Conservation (phyloP, 2,113 vertebrate species). For the Plotosus lineatus region DNA sequence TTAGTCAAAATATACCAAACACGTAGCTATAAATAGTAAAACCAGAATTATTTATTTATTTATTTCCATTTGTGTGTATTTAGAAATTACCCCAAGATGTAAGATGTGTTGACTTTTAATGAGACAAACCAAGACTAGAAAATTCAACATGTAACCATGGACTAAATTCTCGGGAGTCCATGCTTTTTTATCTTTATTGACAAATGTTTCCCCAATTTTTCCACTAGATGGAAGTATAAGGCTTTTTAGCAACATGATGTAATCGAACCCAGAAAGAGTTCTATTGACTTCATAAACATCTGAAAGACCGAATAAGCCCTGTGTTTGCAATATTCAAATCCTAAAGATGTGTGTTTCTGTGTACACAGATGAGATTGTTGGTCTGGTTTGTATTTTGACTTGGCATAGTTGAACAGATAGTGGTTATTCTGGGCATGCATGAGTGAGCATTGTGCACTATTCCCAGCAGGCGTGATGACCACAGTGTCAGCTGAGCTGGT, state of each 20-base stretch:
- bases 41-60: no score
- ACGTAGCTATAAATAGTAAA: no score
- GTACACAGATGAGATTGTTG: background rate
- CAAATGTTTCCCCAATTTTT: background rate
- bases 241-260: background rate
- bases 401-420: slow-evolving; percentile 7
- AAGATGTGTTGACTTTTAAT: background rate
- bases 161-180: background rate
- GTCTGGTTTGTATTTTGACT: background rate
- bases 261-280: background rate
- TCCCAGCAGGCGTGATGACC: slow-evolving; percentile 21
- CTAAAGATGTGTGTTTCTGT: background rate
- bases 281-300: background rate
- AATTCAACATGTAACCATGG: background rate
- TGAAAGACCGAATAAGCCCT: background rate
- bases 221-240: slow-evolving; percentile 37
- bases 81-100: background rate
- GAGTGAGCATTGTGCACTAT: background rate
- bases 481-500: slow-evolving; percentile 59
- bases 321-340: background rate
- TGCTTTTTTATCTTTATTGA: background rate
- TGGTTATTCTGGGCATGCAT: slow-evolving; percentile 1
- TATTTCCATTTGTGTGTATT: no score
- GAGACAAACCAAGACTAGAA: background rate
- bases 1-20: no score